Evolutionary conservation across 2,113 vertebrate species (phyloP), one percentile per base, ranked within the genome.

Genomic region (Phocoena phocoena): DNA sequence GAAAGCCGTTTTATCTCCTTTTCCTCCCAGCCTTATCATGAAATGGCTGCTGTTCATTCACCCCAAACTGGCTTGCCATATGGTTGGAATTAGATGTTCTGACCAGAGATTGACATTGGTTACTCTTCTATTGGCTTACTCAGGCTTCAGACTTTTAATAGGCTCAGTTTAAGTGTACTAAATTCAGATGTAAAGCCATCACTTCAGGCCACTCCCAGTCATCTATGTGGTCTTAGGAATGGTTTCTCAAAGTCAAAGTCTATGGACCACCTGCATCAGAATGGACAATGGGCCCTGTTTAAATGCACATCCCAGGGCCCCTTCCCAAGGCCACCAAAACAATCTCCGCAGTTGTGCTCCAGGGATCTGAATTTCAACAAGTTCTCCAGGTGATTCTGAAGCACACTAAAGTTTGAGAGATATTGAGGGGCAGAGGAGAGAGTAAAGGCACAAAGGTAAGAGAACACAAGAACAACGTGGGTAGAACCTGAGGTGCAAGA

Each of bases 71-170:
- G n/a, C 14, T 77, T 82, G 36, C 50, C 31, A 31, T 79, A 81
- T 63, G 55, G 8, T 73, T 90, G 38, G 65, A 96, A 94, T 70
- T 71, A 62, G 63, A 65, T 74, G 31, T 5, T 65, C 33, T 84
- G 47, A 76, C 41, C 53, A 77, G 71, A 89, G 14, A 88, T 18
- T 76, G n/a, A 90, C 68, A 86, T 47, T 70, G 53, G 36, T 90
- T 83, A 74, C 18, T 93, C 74, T 95, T 93, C 50, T 63, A 53
- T 47, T 86, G 31, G 47, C 60, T 93, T 63, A 63, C 58, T 73
- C 55, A 44, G 14, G 26, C 83, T 88, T 96, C 50, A 76, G 79
- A 90, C 44, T 89, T 96, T 89, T 65, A 97, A 41, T 26, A 68
- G 31, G 55, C 2, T 76, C 17, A 90, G 41, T 85, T 88, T 91